Evolutionary conservation across 2,888 invertebrate genomes (phyloP).

Genomic region (Sepiola atlantica): DNA sequence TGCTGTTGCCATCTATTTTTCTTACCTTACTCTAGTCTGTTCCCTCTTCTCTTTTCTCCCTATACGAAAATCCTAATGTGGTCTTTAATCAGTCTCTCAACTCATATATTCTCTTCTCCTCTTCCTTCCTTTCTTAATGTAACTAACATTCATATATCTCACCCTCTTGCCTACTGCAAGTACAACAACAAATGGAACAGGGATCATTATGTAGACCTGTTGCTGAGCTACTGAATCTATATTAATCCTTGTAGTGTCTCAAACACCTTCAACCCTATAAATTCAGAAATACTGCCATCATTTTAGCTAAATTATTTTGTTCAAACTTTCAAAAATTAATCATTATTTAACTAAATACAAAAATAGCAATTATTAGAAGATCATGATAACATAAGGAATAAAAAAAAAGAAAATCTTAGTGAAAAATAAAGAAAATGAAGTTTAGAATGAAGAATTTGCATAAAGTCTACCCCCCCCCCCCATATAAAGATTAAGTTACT

Average conservation of each 20-base stretch:
- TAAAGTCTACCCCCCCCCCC: background rate
- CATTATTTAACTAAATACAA: background rate
- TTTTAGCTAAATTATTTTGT: background rate
- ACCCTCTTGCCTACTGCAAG: background rate
- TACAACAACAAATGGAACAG: background rate
- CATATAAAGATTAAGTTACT: background rate
- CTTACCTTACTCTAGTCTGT: background rate
- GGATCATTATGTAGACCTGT: constrained; percentile 32
- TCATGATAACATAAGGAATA: background rate
- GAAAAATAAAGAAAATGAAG: background rate
- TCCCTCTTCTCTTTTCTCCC: constrained; percentile 4
- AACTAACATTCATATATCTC: background rate
- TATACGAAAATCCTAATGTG: background rate
- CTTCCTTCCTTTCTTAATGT: background rate
- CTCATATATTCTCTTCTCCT: background rate
- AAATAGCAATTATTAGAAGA: background rate
- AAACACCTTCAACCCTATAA: background rate
- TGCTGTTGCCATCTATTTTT: background rate
- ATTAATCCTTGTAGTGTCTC: background rate
- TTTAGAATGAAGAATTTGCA: background rate
- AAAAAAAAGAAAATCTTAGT: background rate
- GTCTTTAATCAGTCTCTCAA: constrained; percentile 32
- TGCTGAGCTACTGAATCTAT: background rate
- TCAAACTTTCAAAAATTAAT: background rate
- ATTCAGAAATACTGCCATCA: background rate